Evolutionary conservation across 2,888 invertebrate genomes (phyloP).

Genomic region (Himalopsyche anomala): DNA sequence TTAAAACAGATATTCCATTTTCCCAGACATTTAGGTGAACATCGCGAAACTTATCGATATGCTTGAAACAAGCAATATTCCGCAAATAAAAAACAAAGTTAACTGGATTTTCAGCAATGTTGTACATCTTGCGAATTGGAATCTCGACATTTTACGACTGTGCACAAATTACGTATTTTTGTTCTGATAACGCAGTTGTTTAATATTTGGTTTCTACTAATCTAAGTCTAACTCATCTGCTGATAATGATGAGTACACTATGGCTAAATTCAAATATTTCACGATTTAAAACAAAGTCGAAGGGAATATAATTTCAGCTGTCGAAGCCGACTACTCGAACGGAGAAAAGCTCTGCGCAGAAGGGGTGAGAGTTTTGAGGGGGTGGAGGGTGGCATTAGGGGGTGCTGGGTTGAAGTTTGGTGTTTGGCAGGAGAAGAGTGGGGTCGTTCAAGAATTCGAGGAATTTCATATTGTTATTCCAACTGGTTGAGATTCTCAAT

Average conservation of each 20-base stretch:
- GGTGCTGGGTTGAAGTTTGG: conserved; percentile 13
- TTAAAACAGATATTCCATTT: too few relatives aligned
- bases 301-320: conserved; percentile 34
- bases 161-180: neutral
- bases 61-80: too few relatives aligned
- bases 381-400: neutral
- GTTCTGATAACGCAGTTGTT: neutral
- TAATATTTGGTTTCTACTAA: too few relatives aligned
- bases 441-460: conserved; percentile 45
- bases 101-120: too few relatives aligned
- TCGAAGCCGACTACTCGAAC: conserved; percentile 13
- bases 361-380: conserved; percentile 9
- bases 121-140: too few relatives aligned
- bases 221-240: too few relatives aligned
- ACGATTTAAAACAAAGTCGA: conserved; percentile 5
- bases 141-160: neutral
- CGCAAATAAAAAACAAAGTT: too few relatives aligned
- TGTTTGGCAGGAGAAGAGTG: neutral
- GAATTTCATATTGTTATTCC: conserved; percentile 58
- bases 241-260: neutral
- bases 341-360: neutral
- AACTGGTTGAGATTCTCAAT: conserved; percentile 26
- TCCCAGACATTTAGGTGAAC: too few relatives aligned
- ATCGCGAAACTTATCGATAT: too few relatives aligned
- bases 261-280: conserved; percentile 16